phyloP scores from a whole-genome alignment of 1,140 invertebrate species.

The Tetramorium parvispinum region DNA sequence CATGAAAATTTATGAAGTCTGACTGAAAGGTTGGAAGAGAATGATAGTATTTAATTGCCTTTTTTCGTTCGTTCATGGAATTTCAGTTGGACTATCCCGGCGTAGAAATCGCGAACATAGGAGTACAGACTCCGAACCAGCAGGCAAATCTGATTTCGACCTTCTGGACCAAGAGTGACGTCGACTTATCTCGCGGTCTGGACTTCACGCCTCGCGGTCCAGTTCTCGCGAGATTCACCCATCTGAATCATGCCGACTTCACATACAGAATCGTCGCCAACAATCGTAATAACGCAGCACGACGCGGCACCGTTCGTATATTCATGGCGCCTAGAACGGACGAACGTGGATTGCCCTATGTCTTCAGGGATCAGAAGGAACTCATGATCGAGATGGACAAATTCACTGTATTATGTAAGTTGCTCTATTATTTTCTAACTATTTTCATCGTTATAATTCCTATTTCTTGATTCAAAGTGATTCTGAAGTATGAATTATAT shows the following conservation, averaged over 20 bases:
- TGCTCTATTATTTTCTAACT: too few relatives aligned
- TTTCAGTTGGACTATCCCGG: constrained; percentile 88
- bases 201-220: constrained; percentile 91
- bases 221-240: constrained; percentile 90
- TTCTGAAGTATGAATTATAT: not conserved
- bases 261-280: constrained; percentile 87
- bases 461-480: not conserved
- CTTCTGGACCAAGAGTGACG: constrained; percentile 91
- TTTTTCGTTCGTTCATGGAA: not conserved
- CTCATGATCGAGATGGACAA: constrained; percentile 93
- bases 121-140: constrained; percentile 84
- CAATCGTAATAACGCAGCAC: constrained; percentile 86
- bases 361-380: constrained; percentile 88
- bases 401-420: constrained; percentile 88
- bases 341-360: constrained; percentile 88
- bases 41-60: constrained; percentile 38
- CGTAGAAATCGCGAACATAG: constrained; percentile 87
- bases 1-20: not conserved
- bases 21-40: not conserved
- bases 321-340: constrained; percentile 91
- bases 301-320: constrained; percentile 90
- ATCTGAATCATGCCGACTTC: constrained; percentile 91
- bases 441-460: not conserved
- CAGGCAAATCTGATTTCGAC: constrained; percentile 87
- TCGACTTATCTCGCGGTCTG: constrained; percentile 91